Evolutionary conservation across 2,113 vertebrate species (phyloP).

Genomic region (Cromileptes altivelis): DNA sequence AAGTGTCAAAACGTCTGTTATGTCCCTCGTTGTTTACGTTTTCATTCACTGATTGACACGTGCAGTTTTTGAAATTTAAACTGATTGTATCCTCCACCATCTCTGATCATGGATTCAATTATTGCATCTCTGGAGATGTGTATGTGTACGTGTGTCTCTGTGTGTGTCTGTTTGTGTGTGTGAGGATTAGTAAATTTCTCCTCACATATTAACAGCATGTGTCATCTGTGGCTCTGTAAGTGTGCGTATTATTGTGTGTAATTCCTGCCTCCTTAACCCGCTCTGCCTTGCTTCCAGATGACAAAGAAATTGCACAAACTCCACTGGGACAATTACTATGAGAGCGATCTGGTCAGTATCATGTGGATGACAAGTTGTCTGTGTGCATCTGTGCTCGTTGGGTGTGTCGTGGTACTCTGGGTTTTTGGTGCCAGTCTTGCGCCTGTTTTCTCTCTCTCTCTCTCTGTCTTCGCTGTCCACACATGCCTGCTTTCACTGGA

Average conservation of each 20-base stretch:
- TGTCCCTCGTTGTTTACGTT: too few relatives aligned
- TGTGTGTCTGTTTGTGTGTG: conserved; percentile 13
- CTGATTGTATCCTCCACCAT: background rate
- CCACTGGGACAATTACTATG: conserved; percentile 96
- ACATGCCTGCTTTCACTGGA: conserved; percentile 43
- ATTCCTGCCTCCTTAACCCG: conserved; percentile 76
- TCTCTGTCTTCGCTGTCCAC: conserved; percentile 40
- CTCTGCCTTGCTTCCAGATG: conserved; percentile 95
- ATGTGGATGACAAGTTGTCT: conserved; percentile 51
- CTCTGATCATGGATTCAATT: background rate
- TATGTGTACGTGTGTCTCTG: background rate
- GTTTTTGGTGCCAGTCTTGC: conserved; percentile 52
- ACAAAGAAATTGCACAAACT: conserved; percentile 94
- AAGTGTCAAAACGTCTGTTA: too few relatives aligned
- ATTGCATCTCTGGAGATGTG: conserved; percentile 8
- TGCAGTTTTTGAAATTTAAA: background rate
- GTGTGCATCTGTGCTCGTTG: conserved; percentile 66
- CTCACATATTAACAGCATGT: conserved; percentile 38
- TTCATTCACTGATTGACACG: too few relatives aligned
- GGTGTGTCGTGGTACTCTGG: conserved; percentile 56
- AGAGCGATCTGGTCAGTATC: conserved; percentile 97
- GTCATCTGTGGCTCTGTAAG: background rate
- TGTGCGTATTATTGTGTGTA: conserved; percentile 54
- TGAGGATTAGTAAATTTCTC: conserved; percentile 15
- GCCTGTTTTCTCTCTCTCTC: conserved; percentile 35